Evolutionary conservation across 2,888 invertebrate genomes (phyloP).

Genomic region (Lamellibrachia satsuma): DNA sequence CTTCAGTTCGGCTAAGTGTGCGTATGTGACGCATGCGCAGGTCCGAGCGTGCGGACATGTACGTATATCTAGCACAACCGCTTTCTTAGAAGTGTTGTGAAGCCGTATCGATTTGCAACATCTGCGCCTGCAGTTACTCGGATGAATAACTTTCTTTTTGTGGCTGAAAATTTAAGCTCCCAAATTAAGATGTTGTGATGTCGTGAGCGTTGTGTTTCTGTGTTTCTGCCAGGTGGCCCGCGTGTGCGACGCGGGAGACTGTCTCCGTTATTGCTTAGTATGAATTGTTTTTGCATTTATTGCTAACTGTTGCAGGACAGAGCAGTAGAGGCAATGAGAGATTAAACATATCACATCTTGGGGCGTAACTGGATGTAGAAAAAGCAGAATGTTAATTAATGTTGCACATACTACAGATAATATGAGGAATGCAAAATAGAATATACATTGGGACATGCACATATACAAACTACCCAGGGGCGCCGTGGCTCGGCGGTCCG

Average conservation of each 20-base stretch:
- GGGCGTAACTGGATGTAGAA: too few species aligned
- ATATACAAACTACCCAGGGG: too few species aligned
- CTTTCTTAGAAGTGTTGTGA: neutral
- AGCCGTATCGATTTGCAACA: neutral
- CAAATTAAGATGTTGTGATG: neutral
- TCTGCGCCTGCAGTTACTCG: neutral
- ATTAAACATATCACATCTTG: too few species aligned
- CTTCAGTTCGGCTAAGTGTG: neutral
- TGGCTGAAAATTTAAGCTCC: neutral
- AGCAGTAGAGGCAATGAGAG: too few species aligned
- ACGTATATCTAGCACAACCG: neutral
- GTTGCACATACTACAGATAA: too few species aligned
- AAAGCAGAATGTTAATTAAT: too few species aligned
- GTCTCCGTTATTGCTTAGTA: neutral
- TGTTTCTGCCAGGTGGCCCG: neutral
- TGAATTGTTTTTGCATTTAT: neutral
- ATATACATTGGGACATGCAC: too few species aligned
- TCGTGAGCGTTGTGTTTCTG: conserved; percentile 3
- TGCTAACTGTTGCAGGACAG: neutral
- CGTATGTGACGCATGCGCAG: neutral
- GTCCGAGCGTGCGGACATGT: neutral
- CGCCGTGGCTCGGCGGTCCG: too few species aligned
- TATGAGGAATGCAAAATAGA: too few species aligned
- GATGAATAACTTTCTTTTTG: neutral
- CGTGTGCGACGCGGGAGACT: neutral